A percentile compares a stretch with the other conserved stretches of the same genome.
phyloP scores from a whole-genome alignment of 2,113 vertebrate species.

The Petroica traversi region DNA sequence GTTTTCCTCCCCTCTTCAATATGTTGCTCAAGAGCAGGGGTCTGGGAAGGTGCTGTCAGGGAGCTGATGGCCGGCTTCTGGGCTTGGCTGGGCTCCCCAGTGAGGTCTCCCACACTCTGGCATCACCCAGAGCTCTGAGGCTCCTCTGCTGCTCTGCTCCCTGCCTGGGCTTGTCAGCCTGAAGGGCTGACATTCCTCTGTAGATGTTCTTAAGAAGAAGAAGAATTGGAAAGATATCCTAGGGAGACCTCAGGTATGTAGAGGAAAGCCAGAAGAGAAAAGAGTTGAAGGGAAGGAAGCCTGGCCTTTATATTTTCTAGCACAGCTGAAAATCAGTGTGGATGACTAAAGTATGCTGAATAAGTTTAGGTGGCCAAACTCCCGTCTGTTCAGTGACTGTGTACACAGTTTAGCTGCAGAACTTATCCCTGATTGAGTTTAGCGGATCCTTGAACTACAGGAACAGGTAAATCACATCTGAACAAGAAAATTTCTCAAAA shows the following conservation, averaged over 20 bases:
- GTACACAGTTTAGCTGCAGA: neutral
- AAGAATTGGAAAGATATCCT: neutral
- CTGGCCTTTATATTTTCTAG: fast-evolving
- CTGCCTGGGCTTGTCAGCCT: neutral
- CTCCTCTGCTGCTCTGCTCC: too few relatives aligned
- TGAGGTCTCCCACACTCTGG: fast-evolving
- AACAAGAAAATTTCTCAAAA: neutral
- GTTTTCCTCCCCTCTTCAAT: neutral
- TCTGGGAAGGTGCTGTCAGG: fast-evolving
- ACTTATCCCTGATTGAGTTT: neutral
- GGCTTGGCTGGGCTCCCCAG: neutral
- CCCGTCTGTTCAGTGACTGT: fast-evolving
- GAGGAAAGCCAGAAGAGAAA: neutral
- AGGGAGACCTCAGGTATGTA: neutral
- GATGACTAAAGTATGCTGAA: neutral
- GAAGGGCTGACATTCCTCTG: fast-evolving
- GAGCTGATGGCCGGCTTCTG: neutral
- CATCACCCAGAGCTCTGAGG: fast-evolving
- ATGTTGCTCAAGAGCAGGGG: neutral
- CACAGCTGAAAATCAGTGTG: neutral
- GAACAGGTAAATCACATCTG: neutral
- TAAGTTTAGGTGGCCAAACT: neutral
- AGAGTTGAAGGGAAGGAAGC: neutral
- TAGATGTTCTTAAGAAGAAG: neutral
- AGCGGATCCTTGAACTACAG: neutral